phyloP scores from a whole-genome alignment of 2,888 invertebrate genomes.

The Mantis religiosa region DNA sequence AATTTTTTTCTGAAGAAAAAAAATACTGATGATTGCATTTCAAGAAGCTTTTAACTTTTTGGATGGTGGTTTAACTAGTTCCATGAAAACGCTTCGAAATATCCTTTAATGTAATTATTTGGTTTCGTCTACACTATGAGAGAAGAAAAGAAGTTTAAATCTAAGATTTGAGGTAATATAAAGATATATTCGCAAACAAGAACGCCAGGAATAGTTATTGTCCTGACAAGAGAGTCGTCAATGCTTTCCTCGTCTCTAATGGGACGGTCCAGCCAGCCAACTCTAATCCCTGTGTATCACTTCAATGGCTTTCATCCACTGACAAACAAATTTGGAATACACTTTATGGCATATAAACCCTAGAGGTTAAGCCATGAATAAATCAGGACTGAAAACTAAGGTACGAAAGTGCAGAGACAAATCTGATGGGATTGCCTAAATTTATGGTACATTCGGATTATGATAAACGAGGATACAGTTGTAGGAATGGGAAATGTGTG shows the following conservation, averaged over 20 bases:
- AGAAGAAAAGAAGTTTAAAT: background rate
- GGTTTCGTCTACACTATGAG: background rate
- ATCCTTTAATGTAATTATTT: background rate
- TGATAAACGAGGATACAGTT: conserved; percentile 18
- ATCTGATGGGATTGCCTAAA: conserved; percentile 26
- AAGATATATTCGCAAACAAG: background rate
- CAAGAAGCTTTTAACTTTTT: too few relatives aligned
- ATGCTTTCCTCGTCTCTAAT: background rate
- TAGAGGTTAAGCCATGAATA: conserved; percentile 22
- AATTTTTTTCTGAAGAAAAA: too few relatives aligned
- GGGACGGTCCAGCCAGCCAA: background rate
- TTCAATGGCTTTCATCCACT: background rate
- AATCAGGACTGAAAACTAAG: conserved; percentile 14
- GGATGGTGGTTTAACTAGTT: too few relatives aligned
- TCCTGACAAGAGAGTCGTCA: background rate
- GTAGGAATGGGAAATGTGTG: conserved; percentile 1
- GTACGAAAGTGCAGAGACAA: conserved; percentile 8
- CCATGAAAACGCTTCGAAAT: too few relatives aligned
- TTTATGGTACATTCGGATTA: conserved; percentile 24
- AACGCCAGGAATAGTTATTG: background rate
- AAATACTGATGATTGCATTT: too few relatives aligned
- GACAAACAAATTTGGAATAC: conserved; percentile 7
- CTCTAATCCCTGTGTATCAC: background rate
- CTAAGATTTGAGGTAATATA: background rate
- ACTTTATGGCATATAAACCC: conserved; percentile 8